Percentiles rank a stretch among this genome's conserved stretches.
These are phyloP conservation scores for Xyrichtys novacula DNA, from an alignment of 2,797 vertebrate species.

Conservation along the genomic window DNA sequence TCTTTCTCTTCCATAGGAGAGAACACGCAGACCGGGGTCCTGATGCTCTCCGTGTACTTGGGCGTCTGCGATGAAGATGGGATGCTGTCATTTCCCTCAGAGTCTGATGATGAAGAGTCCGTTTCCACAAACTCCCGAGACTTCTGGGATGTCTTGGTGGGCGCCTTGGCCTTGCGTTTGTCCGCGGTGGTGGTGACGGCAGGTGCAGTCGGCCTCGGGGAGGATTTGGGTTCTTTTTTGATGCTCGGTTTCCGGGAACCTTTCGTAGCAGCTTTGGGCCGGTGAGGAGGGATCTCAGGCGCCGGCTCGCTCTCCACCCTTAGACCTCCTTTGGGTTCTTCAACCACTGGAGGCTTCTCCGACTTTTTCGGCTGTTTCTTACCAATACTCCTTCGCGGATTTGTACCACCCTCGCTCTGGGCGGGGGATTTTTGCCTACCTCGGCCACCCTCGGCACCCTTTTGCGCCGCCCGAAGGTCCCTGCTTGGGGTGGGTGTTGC, in stretches of 20 bases:
- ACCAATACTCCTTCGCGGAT: conserved; percentile 90
- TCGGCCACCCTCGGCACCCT: conserved; percentile 90
- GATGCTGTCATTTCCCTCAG: conserved; percentile 96
- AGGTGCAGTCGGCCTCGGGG: conserved; percentile 85
- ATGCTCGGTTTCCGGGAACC: conserved; percentile 95
- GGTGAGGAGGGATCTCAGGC: conserved; percentile 89
- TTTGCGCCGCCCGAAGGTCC: conserved; percentile 91
- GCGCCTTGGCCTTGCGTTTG: conserved; percentile 93
- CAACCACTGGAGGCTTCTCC: conserved; percentile 91
- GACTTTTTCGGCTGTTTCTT: conserved; percentile 98
- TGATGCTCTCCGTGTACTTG: conserved; percentile 95
- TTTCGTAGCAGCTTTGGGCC: conserved; percentile 95
- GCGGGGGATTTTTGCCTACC: conserved; percentile 96
- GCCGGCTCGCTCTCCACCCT: conserved; percentile 97
- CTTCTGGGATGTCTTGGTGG: conserved; percentile 92
- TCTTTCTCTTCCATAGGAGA: conserved; percentile 98
- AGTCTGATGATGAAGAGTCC: conserved; percentile 98
- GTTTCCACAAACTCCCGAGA: conserved; percentile 97
- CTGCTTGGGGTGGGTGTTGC: conserved; percentile 88
- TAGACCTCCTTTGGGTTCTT: conserved; percentile 94
- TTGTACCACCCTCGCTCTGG: conserved; percentile 89
- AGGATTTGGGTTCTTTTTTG: conserved; percentile 96
- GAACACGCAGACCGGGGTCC: conserved; percentile 91
- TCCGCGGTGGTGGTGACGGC: conserved; percentile 81
- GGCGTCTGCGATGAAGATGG: conserved; percentile 97